Evolutionary conservation across 2,888 invertebrate species (phyloP), one percentile per base, ranked within the genome.

Genomic region (Drosophila monieri): DNA sequence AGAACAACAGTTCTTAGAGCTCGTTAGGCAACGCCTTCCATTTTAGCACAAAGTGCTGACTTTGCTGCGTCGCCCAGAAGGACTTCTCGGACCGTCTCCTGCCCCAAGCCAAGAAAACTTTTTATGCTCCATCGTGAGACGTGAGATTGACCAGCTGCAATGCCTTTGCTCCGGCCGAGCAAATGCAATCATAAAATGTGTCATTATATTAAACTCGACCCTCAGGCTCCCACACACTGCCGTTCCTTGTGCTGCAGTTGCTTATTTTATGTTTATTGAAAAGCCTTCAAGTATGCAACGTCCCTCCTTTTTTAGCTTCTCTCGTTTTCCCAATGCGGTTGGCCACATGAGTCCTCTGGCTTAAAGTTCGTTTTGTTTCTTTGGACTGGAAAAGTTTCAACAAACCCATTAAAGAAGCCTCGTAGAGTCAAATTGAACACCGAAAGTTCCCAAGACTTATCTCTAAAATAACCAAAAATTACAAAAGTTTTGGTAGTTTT

Each of bases 151-250:
- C 81, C 84, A 84, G 79, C 80, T 81, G 87, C 86, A 84, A 9
- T 35, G 55, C 15, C n/a, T 39, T 0, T 21, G 43, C 6, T 43
- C 6, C 8, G 23, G 27, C 15, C 54, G 61, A 62, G 58, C 70
- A 84, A 85, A 87, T 87, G 87, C 85, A 87, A 86, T 78, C 85
- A 86, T 86, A 77, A 87, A 85, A 87, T 77, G 73, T 81, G 74
- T 74, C 83, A 79, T 84, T 86, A 86, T 77, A 84, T 77, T 72
- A 77, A 79, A 75, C 60, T 65, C 66, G 39, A 71, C 51, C 73
- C 61, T 49, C 53, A 66, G 58, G 43, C 51, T 15, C 52, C 27
- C 37, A 27, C 46, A 30, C 37, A 30, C 37, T 25, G 35, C 21
- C 51, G 15, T n/a, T 6, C 27, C 1, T 12, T 14, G 37, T 47